Evolutionary conservation across 2,888 invertebrate genomes (phyloP).

Genomic region (Bugulina stolonifera): DNA sequence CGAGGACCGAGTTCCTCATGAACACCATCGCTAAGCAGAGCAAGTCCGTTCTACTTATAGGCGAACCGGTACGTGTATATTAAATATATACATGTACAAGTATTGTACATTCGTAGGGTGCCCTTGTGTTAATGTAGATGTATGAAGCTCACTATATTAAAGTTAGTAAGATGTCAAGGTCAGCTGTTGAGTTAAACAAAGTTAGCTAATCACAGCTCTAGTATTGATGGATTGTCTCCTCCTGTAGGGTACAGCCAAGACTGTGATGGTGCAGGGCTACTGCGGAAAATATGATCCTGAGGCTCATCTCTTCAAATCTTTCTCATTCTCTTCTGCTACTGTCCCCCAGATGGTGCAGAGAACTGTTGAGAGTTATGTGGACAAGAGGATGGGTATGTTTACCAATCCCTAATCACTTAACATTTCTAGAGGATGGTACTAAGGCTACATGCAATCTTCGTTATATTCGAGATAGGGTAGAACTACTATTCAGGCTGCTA

Average conservation of each 20-base stretch:
- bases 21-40: conserved; percentile 50
- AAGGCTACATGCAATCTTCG: too few relatives aligned
- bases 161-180: too few relatives aligned
- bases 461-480: too few relatives aligned
- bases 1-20: conserved; percentile 51
- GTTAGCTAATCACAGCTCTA: not conserved
- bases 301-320: conserved; percentile 76
- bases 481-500: too few relatives aligned
- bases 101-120: too few relatives aligned
- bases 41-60: conserved; percentile 53
- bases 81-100: too few relatives aligned
- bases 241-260: conserved; percentile 85
- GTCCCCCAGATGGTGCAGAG: conserved; percentile 89
- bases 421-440: too few relatives aligned
- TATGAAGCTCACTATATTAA: too few relatives aligned
- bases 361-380: conserved; percentile 91
- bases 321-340: conserved; percentile 93
- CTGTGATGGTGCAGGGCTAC: conserved; percentile 92
- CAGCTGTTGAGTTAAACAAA: not conserved
- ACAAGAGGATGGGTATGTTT: conserved; percentile 75
- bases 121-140: too few relatives aligned
- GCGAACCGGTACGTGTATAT: conserved; percentile 49
- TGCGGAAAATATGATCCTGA: conserved; percentile 79
- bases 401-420: too few relatives aligned
- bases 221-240: not conserved